Percentiles rank a stretch among this genome's conserved stretches.
These are phyloP conservation scores for Aethina tumida DNA, from an alignment of 1,140 invertebrate genomes.

Conservation along the genomic window DNA sequence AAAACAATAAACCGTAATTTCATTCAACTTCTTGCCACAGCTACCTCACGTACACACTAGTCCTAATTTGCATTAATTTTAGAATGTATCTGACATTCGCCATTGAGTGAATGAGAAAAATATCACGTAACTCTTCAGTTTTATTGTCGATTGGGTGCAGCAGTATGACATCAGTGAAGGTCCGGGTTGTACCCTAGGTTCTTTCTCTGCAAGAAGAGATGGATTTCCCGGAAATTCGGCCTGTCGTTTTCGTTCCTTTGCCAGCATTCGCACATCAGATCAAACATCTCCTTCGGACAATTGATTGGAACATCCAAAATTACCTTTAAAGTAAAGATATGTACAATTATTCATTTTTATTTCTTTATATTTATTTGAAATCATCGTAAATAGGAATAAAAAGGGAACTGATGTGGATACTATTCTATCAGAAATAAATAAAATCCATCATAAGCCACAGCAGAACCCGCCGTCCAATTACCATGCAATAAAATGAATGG, in stretches of 20 bases:
- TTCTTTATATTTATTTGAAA: not conserved
- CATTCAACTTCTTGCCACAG: no score
- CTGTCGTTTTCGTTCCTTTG: constrained; percentile 63
- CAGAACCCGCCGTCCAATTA: not conserved
- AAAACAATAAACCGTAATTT: no score
- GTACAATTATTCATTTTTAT: not conserved
- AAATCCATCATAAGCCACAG: no score
- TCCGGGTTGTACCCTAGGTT: constrained; percentile 62
- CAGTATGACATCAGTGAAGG: constrained; percentile 26
- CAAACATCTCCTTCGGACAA: constrained; percentile 77
- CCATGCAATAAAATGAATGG: not conserved
- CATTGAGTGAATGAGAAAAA: constrained; percentile 3
- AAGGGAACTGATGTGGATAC: constrained; percentile 1
- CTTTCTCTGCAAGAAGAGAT: constrained; percentile 77
- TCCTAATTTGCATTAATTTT: no score
- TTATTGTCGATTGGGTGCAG: constrained; percentile 23
- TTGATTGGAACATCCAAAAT: constrained; percentile 64
- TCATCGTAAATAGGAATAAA: no score
- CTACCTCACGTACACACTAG: no score
- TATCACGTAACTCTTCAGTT: constrained; percentile 20
- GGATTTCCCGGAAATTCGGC: constrained; percentile 79
- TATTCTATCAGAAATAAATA: not conserved
- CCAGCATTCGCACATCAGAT: constrained; percentile 88
- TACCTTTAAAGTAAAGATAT: constrained; percentile 50
- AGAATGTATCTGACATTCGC: no score